Evolutionary conservation across 2,888 invertebrate species (phyloP).

Genomic region (Drosophila algonquin): DNA sequence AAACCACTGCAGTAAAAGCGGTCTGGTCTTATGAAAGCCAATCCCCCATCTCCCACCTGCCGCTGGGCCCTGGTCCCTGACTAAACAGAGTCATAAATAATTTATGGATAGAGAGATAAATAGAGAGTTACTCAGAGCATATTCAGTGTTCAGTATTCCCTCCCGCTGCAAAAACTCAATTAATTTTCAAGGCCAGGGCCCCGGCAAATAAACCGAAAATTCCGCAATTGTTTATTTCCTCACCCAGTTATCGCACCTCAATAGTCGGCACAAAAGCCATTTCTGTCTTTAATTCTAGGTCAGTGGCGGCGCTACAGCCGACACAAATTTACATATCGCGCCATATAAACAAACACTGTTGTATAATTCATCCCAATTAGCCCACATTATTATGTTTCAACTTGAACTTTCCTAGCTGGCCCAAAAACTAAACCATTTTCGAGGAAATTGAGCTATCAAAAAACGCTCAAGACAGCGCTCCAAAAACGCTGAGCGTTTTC

Average conservation of each 20-base stretch:
- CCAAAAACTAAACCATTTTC: slow-evolving; percentile 15
- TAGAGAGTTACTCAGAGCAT: slow-evolving; percentile 15
- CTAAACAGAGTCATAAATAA: slow-evolving; percentile 62
- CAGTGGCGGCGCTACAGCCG: slow-evolving; percentile 38
- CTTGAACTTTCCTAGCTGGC: slow-evolving; percentile 63
- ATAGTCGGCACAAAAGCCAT: slow-evolving; percentile 39
- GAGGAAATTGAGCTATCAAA: slow-evolving; percentile 43
- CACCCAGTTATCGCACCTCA: slow-evolving; percentile 64
- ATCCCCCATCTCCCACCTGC: slow-evolving; percentile 31
- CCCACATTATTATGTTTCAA: slow-evolving; percentile 71
- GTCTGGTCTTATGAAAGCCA: slow-evolving; percentile 46
- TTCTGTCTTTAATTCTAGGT: slow-evolving; percentile 68
- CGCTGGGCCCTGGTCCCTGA: slow-evolving; percentile 59
- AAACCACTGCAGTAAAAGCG: slow-evolving; percentile 41
- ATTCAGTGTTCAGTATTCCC: not conserved
- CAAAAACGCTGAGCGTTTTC: slow-evolving; percentile 12
- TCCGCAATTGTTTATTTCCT: slow-evolving; percentile 67
- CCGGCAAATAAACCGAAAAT: slow-evolving; percentile 57
- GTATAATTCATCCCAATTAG: slow-evolving; percentile 65
- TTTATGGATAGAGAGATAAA: slow-evolving; percentile 32
- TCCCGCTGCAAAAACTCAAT: slow-evolving; percentile 54
- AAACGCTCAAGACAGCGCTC: slow-evolving; percentile 22
- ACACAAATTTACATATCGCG: slow-evolving; percentile 63
- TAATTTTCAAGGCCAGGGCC: slow-evolving; percentile 71
- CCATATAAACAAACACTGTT: slow-evolving; percentile 34